These are phyloP conservation scores for Volucella inanis DNA, from an alignment of 2,888 invertebrate genomes.

Conservation along the genomic window DNA sequence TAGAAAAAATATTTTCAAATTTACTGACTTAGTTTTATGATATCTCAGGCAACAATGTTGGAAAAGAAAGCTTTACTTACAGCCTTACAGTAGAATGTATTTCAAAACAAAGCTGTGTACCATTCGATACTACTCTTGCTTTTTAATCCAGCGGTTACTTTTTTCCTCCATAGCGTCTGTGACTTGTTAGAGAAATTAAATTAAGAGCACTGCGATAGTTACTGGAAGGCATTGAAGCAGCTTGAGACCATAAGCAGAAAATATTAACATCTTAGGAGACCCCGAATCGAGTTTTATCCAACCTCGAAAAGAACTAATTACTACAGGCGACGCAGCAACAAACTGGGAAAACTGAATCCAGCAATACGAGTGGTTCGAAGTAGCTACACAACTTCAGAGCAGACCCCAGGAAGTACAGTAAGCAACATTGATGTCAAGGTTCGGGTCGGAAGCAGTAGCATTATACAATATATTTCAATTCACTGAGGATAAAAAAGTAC, in stretches of 20 bases:
- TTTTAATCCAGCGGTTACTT: too few species aligned
- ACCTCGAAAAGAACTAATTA: not conserved
- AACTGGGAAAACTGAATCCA: constrained; percentile 7
- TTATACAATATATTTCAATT: constrained; percentile 31
- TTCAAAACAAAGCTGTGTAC: too few species aligned
- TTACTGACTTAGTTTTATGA: too few species aligned
- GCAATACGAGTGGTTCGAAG: not conserved
- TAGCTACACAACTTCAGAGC: not conserved
- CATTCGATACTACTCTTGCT: too few species aligned
- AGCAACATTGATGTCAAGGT: constrained; percentile 28
- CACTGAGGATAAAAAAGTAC: constrained; percentile 1
- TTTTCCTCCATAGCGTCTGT: too few species aligned
- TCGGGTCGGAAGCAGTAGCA: constrained; percentile 24
- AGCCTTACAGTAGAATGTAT: too few species aligned
- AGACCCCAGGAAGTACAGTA: constrained; percentile 7
- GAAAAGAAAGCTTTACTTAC: too few species aligned
- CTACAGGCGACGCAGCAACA: not conserved
- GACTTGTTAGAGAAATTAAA: too few species aligned
- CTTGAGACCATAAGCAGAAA: not conserved
- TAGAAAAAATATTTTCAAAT: too few species aligned
- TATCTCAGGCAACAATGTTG: too few species aligned
- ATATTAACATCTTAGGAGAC: not conserved
- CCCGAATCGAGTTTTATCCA: not conserved
- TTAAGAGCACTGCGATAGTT: too few species aligned
- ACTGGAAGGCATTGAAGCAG: too few species aligned